Evolutionary conservation across 92 coral and sea anemone genomes (phyloP).

Genomic region (Isaurus tuberculatus): DNA sequence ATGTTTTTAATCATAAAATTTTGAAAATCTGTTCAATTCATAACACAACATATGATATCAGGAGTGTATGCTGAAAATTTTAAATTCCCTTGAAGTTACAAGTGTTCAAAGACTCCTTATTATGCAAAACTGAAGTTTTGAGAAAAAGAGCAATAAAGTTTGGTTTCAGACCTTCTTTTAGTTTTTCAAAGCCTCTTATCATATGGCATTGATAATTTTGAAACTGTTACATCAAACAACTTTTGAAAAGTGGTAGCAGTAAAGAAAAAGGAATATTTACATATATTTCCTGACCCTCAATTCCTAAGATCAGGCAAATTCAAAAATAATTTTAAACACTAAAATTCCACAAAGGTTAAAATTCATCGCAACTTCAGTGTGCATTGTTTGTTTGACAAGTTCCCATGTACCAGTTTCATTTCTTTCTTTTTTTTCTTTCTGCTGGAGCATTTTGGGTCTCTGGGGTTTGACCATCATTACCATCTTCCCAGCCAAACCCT

Average conservation of each 20-base stretch:
- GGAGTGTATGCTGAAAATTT: conserved; percentile 29
- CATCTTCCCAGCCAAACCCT: conserved; percentile 43
- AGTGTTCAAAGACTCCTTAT: conserved; percentile 25
- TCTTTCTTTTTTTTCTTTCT: conserved; percentile 32
- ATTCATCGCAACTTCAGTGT: conserved; percentile 4
- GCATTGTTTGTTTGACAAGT: conserved; percentile 12
- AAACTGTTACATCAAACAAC: conserved; percentile 7
- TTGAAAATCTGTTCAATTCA: conserved; percentile 29
- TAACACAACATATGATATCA: conserved; percentile 22
- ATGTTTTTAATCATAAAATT: conserved; percentile 1
- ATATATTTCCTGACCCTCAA: conserved; percentile 13
- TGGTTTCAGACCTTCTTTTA: neutral
- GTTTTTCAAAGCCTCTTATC: conserved; percentile 12
- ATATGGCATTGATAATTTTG: conserved; percentile 23
- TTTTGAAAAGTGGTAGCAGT: conserved; percentile 7
- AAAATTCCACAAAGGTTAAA: neutral
- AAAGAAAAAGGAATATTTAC: conserved; percentile 3
- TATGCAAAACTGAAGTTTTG: conserved; percentile 4
- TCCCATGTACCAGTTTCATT: conserved; percentile 20
- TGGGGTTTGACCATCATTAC: conserved; percentile 17
- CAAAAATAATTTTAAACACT: neutral
- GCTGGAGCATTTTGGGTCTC: conserved; percentile 28
- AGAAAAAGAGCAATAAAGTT: conserved; percentile 29
- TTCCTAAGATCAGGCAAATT: conserved; percentile 13
- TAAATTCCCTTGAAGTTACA: conserved; percentile 24